phyloP scores from a whole-genome alignment of 2,888 invertebrate genomes.

The Petrolisthes cinctipes region DNA sequence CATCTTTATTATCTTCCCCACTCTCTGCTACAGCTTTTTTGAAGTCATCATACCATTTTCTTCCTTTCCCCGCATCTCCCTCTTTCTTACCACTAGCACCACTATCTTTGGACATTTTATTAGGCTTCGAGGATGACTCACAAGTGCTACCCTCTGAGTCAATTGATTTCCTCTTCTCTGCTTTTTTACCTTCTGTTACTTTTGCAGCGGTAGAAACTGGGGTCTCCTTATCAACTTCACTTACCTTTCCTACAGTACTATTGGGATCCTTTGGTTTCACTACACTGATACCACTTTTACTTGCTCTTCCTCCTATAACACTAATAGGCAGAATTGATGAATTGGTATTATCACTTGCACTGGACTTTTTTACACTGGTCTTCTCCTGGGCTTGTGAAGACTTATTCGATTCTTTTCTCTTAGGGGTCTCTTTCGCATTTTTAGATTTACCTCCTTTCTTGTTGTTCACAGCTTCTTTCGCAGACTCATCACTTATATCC shows the following conservation, averaged over 20 bases:
- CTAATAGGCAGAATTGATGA: background rate
- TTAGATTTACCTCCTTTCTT: slow-evolving; percentile 26
- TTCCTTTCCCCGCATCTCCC: slow-evolving; percentile 28
- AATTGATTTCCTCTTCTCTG: slow-evolving; percentile 35
- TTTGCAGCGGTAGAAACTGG: background rate
- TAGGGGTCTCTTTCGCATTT: slow-evolving; percentile 22
- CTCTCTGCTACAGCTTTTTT: background rate
- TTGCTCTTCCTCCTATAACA: slow-evolving; percentile 3
- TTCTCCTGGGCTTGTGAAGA: background rate
- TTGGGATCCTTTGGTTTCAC: background rate
- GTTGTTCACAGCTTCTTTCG: slow-evolving; percentile 38
- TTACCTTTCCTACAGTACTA: background rate
- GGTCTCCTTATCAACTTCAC: background rate
- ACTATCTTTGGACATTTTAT: background rate
- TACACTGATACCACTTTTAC: background rate
- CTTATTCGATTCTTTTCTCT: slow-evolving; percentile 20
- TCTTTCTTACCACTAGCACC: slow-evolving; percentile 9
- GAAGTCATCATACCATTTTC: slow-evolving; percentile 42
- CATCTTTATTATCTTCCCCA: background rate
- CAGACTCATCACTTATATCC: slow-evolving; percentile 58
- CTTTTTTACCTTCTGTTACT: background rate
- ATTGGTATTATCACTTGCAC: background rate
- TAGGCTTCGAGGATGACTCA: background rate
- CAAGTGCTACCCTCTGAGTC: background rate
- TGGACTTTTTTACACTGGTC: background rate